Percentiles rank a stretch among this genome's conserved stretches.
Evolutionary conservation across 2,113 vertebrate species (phyloP).

Genomic region (Notothenia rossii): DNA sequence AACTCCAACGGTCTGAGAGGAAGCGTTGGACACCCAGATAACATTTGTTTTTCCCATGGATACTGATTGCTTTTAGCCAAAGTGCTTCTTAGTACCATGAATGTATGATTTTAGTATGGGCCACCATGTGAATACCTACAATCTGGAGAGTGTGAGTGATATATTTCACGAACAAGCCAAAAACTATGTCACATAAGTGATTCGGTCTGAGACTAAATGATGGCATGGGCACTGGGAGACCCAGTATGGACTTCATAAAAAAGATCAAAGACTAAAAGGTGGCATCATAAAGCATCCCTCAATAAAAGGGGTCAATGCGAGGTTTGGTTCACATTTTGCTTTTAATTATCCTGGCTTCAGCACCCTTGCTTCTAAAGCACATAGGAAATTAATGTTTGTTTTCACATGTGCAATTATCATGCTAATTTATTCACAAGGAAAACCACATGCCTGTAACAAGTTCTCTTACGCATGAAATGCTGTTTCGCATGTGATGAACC

Average conservation of each 20-base stretch:
- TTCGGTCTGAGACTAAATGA: not conserved
- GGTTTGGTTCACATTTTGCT: not conserved
- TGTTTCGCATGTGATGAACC: not conserved
- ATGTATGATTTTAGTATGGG: not conserved
- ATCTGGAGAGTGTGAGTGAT: not conserved
- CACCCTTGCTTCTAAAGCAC: not conserved
- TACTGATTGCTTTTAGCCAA: constrained; percentile 15
- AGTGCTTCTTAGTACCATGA: not conserved
- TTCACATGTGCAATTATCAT: not conserved
- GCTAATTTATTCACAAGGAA: not conserved
- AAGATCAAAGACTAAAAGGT: constrained; percentile 14
- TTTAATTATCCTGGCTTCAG: not conserved
- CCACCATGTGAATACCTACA: not conserved
- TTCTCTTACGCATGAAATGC: not conserved
- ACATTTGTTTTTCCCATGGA: constrained; percentile 10
- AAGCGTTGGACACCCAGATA: constrained; percentile 1
- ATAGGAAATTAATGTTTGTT: not conserved
- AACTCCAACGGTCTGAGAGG: constrained; percentile 13
- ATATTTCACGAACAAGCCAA: not conserved
- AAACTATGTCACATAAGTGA: not conserved
- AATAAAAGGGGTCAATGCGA: not conserved
- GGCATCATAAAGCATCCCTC: constrained; percentile 6
- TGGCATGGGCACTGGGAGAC: not conserved
- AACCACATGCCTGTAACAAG: not conserved
- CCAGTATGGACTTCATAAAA: constrained; percentile 20